Evolutionary conservation across 2,888 invertebrate genomes (phyloP), one percentile per base, ranked within the genome.

Genomic region (Dorcus parallelipipedus): DNA sequence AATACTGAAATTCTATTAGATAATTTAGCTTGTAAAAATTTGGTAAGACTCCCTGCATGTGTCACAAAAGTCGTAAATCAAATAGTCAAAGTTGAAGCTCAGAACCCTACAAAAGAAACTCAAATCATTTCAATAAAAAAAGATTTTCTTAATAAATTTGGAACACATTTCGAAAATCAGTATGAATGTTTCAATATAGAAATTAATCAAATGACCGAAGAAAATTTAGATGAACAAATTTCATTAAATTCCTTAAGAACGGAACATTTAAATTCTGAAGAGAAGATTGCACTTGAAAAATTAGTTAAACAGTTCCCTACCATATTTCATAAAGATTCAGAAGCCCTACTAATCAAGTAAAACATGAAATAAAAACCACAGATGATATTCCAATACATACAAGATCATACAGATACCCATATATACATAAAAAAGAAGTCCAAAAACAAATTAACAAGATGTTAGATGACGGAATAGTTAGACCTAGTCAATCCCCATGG

Each of bases 401-500:
- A 7, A 59, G 52, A 56, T 47, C 55, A 1, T 59, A 59, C 26
- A 38, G 58, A 41, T 50, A 49, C 10, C 54, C 58, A 9, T 42
- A 58, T 33, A 23, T 45, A 9, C 54, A 54, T n/a, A 49, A 54
- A 33, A 10, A 40, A 17, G 58, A 58, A 42, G 42, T 58, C 20
- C 20, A 54, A 26, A 42, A 43, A n/a, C 54, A 58, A 49, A 43
- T 58, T 38, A 39, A 54, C n/a, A 54, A 58, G 50, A 58, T 58
- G 58, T 38, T 54, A 17, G 26, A 42, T 42, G 40, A 58, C 0
- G 50, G 43, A 26, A 54, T 54, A 17, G 48, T 58, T 45, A 41
- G 48, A 45, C 52, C 51, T 6, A 43, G 38, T 10, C 23, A 50
- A 23, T 47, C 17, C 42, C 54, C 63, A 2, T 67, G 63, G 62